A percentile compares a stretch with the other conserved stretches of the same genome.
phyloP scores from a whole-genome alignment of 2,888 invertebrate genomes.

The Drosophila kambysellisi region DNA sequence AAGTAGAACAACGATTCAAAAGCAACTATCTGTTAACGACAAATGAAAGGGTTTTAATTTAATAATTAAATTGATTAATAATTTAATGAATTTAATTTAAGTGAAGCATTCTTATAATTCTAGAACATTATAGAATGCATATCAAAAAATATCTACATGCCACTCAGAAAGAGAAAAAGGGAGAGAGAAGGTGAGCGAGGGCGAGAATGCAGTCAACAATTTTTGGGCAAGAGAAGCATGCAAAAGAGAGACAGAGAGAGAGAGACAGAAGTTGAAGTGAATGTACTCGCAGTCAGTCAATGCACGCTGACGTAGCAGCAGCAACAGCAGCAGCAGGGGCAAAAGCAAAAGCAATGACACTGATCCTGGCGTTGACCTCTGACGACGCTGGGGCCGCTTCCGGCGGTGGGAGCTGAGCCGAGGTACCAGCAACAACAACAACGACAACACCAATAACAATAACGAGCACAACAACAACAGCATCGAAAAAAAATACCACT shows the following conservation, averaged over 20 bases:
- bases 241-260: constrained; percentile 7
- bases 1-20: not conserved
- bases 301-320: constrained; percentile 53
- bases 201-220: not conserved
- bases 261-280: constrained; percentile 56
- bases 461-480: constrained; percentile 8
- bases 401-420: constrained; percentile 36
- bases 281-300: constrained; percentile 64
- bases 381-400: constrained; percentile 53
- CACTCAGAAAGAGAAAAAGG: not conserved
- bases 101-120: constrained; percentile 1
- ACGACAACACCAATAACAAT: not conserved
- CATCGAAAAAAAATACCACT: constrained; percentile 10
- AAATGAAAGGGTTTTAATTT: not conserved
- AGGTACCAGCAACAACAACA: constrained; percentile 10
- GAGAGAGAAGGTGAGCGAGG: not conserved
- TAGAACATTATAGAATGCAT: constrained; percentile 28
- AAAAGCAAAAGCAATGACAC: constrained; percentile 77
- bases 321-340: constrained; percentile 43
- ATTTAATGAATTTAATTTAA: not conserved
- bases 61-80: not conserved
- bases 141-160: constrained; percentile 6
- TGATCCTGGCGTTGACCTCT: constrained; percentile 79
- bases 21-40: not conserved
- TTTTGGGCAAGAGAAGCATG: constrained; percentile 45